Base-by-base conservation (phyloP, 2,113 vertebrate species). In the Cyprinodon variegatus region DNA sequence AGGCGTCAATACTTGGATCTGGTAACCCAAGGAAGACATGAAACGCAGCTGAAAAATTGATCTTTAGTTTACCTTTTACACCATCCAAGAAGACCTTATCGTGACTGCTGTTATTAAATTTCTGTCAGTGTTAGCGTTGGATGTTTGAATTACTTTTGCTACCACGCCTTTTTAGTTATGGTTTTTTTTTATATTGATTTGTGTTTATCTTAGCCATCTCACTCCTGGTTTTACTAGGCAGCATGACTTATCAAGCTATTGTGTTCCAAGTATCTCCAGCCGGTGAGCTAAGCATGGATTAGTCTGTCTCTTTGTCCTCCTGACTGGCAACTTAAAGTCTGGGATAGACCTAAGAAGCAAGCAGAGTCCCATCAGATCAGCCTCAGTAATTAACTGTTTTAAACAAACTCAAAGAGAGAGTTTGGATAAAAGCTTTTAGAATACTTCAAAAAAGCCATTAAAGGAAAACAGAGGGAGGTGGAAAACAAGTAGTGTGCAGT, bases 371-470 rank as follows among this genome's bases (percentile, higher is more conserved):
- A 80, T 89, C 88, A 88, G 86, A 92, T 88, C 86, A 87, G 79
- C 85, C 79, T 63, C 86, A 75, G 93, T 93, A 87, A 91, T 94
- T 92, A 87, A 84, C 84, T 87, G 91, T 82, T 93, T 95, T 95
- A 95, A 95, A 95, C 89, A 95, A 96, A 94, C 88, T 86, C 72
- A 78, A 87, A 43, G 72, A 71, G 74, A 59, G 80, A 72, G 60
- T 70, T 85, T 74, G 77, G 77, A 83, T 76, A 84, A 94, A 94
- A 92, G 90, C 95, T 96, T 94, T 93, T 91, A 94, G 84, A 29
- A 68, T 79, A 80, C 78, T 90, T 95, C 90, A 90, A 93, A 92
- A 57, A 94, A 94, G 91, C 91, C 87, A 86, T 95, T 95, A 92
- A 86, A 88, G 88, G 84, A 79, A 79, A 86, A 68, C 64, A 29